Conservation (phyloP, 2,888 invertebrate genomes). For the Mallateleia sp. region DNA sequence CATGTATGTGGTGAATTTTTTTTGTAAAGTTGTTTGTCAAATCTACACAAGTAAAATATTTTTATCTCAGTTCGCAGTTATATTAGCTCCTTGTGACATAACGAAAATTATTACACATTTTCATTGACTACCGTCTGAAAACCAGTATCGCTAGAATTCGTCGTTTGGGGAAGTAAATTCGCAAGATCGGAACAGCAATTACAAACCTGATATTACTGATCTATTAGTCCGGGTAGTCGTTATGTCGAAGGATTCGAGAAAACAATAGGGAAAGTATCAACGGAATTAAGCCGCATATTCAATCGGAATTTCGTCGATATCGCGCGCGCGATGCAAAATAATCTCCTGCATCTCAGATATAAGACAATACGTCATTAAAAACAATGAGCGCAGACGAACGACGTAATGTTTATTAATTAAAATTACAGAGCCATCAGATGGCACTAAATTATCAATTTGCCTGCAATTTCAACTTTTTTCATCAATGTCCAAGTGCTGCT, state of each 20-base stretch:
- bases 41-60: too few relatives aligned
- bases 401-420: conserved; percentile 52
- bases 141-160: not conserved
- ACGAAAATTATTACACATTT: too few relatives aligned
- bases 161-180: not conserved
- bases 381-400: conserved; percentile 22
- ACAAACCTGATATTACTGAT: conserved; percentile 44
- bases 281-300: conserved; percentile 29
- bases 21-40: too few relatives aligned
- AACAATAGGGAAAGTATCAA: conserved; percentile 68
- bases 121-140: too few relatives aligned
- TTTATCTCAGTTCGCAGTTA: too few relatives aligned
- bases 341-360: conserved; percentile 49
- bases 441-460: conserved; percentile 44
- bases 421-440: conserved; percentile 16
- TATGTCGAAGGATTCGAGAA: conserved; percentile 8
- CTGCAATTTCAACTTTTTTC: conserved; percentile 34
- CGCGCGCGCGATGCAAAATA: conserved; percentile 24
- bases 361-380: conserved; percentile 66
- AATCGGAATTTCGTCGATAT: conserved; percentile 36
- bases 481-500: not conserved
- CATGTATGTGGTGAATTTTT: too few relatives aligned
- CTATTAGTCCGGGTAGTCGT: conserved; percentile 27
- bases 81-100: too few relatives aligned
- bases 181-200: conserved; percentile 29